phyloP scores from a whole-genome alignment of 1,140 invertebrate species.

The Aphelinus atriplicis region DNA sequence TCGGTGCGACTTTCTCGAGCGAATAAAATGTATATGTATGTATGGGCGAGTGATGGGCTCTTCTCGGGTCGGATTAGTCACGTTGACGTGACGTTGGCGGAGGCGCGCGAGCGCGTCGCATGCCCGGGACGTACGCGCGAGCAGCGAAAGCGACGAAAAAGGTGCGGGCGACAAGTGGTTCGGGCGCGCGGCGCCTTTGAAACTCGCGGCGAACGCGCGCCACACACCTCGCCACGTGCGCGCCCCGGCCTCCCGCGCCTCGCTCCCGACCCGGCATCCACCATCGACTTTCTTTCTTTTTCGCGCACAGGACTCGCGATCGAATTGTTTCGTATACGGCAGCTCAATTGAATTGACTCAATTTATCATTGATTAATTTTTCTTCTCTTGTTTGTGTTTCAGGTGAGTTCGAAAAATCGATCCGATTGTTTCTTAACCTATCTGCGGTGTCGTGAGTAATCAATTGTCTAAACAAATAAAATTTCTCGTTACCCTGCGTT shows the following conservation, averaged over 20 bases:
- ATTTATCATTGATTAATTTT: too few species aligned
- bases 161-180: neutral
- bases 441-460: too few species aligned
- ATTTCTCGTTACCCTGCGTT: too few species aligned
- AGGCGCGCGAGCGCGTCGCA: neutral
- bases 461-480: too few species aligned
- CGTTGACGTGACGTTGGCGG: neutral
- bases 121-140: neutral
- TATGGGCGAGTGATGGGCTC: neutral
- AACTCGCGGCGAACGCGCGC: neutral
- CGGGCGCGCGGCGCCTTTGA: constrained; percentile 13
- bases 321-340: too few species aligned
- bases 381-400: constrained; percentile 7
- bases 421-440: too few species aligned
- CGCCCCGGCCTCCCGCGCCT: neutral
- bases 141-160: neutral
- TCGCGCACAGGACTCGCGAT: too few species aligned
- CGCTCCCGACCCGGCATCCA: neutral
- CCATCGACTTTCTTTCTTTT: too few species aligned
- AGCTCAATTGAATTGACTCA: too few species aligned
- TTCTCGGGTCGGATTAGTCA: too few species aligned
- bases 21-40: neutral
- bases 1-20: too few species aligned
- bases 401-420: neutral
- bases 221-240: neutral